A percentile compares a stretch with the other conserved stretches of the same genome.
These are phyloP conservation scores for Oscheius sp. DNA, from an alignment of 2,888 invertebrate genomes.

Conservation along the genomic window DNA sequence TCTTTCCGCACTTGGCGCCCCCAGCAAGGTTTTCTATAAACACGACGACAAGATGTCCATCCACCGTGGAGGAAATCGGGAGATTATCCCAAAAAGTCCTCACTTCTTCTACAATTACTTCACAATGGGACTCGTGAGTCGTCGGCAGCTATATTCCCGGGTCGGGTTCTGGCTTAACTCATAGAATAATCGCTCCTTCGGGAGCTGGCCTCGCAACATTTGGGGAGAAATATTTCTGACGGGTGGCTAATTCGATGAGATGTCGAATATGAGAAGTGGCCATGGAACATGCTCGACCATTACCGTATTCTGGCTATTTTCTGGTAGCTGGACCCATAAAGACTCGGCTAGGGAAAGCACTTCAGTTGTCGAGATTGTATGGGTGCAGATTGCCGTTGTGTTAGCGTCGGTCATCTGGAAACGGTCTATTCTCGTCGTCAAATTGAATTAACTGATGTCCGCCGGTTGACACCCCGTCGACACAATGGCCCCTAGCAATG, in stretches of 20 bases:
- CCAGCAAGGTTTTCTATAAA: slow-evolving; percentile 92
- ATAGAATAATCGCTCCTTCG: slow-evolving; percentile 31
- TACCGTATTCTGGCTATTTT: no score
- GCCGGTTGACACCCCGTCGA: slow-evolving; percentile 6
- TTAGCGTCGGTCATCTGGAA: no score
- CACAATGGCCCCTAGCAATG: not conserved
- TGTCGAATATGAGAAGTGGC: no score
- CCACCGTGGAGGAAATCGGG: slow-evolving; percentile 42
- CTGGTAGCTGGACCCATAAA: no score
- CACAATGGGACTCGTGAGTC: slow-evolving; percentile 89
- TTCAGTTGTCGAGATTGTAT: no score
- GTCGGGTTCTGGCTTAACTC: slow-evolving; percentile 20
- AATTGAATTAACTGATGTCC: no score
- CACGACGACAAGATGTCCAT: slow-evolving; percentile 94
- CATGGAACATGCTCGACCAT: no score
- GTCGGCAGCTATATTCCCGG: not conserved
- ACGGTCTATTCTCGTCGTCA: no score
- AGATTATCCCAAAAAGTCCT: slow-evolving; percentile 77
- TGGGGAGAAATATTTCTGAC: not conserved
- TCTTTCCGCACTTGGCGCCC: slow-evolving; percentile 88
- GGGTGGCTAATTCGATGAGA: slow-evolving; percentile 5
- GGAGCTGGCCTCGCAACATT: slow-evolving; percentile 31
- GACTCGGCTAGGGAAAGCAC: no score
- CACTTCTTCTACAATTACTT: slow-evolving; percentile 99
- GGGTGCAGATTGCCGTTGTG: no score